Evolutionary conservation across 2,797 vertebrate species (phyloP), one percentile per base, ranked within the genome.

Genomic region (Myiotriccus ornatus): DNA sequence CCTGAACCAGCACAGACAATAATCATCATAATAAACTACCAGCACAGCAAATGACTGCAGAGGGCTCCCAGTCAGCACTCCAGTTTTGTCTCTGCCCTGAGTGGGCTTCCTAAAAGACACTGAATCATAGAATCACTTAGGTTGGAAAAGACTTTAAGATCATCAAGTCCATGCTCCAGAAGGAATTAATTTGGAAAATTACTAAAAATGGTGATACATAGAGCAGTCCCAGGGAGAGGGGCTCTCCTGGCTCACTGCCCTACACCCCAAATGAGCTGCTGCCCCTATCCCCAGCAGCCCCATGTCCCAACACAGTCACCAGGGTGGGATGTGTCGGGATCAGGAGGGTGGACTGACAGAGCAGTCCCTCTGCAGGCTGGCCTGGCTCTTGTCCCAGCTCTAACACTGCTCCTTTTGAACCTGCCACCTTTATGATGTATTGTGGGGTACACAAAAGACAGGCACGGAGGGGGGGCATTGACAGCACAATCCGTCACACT

Each of bases 371-470:
- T 28, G 3, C n/a, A 34, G 37, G 18, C 71, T 70, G 59, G 6
- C 8, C 15, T 15, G 59, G 44, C 60, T 77, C 30, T 8, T 27
- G 15, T 3, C 43, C 50, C 52, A 30, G 27, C 30, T 70, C 50
- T 19, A 35, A 22, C 43, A n/a, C 2, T 3, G 69, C 74, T 55
- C 44, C n/a, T 62, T 32, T 14, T 12, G 28, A 23, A 46, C 47
- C 75, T 34, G 32, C 9, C 52, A 23, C 63, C 49, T 63, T 27
- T 7, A 2, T 9, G 15, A 64, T 5, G 7, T 3, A 0, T 10
- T 0, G 0, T 2, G 34, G 55, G 19, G 5, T 2, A 30, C 41
- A 4, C 27, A 21, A 8, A 52, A 18, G 39, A 47, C 21, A 1
- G 71, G 70, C 70, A 35, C 35, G 3, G 35, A 27, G 35, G 30